Evolutionary conservation across 2,888 invertebrate species (phyloP).

Genomic region (Hirtodrosophila confusa): DNA sequence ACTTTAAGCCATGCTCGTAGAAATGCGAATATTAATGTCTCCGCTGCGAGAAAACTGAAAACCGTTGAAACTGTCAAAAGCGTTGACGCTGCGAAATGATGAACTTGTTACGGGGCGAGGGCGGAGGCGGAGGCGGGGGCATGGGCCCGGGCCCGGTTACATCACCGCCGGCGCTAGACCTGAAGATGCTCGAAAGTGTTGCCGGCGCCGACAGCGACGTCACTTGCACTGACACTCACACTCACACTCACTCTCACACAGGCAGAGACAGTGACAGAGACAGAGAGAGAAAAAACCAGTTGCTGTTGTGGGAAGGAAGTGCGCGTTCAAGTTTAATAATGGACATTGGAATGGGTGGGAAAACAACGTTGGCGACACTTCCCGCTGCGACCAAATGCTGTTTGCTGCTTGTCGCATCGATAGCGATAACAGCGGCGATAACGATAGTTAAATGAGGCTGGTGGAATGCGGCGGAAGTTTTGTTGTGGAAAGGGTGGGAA

Average conservation of each 20-base stretch:
- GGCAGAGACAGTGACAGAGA: constrained; percentile 4
- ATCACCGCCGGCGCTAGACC: constrained; percentile 55
- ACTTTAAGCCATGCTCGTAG: constrained; percentile 18
- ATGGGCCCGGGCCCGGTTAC: constrained; percentile 34
- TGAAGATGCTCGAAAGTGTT: constrained; percentile 62
- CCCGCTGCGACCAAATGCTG: constrained; percentile 1
- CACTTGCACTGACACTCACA: constrained; percentile 34
- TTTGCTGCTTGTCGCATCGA: neutral
- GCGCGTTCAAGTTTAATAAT: constrained; percentile 62
- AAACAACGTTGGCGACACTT: constrained; percentile 25
- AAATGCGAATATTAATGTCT: constrained; percentile 12
- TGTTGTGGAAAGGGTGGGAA: too few relatives aligned
- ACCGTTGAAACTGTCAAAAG: constrained; percentile 35
- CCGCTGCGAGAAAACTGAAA: constrained; percentile 27
- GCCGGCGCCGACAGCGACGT: constrained; percentile 37
- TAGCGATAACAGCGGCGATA: neutral
- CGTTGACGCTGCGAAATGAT: constrained; percentile 12
- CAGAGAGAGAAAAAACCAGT: constrained; percentile 51
- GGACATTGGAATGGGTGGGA: constrained; percentile 44
- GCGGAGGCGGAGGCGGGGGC: constrained; percentile 8
- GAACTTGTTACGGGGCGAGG: constrained; percentile 43
- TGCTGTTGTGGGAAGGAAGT: constrained; percentile 52
- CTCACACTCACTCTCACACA: neutral
- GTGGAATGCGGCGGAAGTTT: too few relatives aligned
- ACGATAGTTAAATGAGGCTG: constrained; percentile 16